Evolutionary conservation across 2,113 vertebrate species (phyloP).

Genomic region (Nycticebus coucang): DNA sequence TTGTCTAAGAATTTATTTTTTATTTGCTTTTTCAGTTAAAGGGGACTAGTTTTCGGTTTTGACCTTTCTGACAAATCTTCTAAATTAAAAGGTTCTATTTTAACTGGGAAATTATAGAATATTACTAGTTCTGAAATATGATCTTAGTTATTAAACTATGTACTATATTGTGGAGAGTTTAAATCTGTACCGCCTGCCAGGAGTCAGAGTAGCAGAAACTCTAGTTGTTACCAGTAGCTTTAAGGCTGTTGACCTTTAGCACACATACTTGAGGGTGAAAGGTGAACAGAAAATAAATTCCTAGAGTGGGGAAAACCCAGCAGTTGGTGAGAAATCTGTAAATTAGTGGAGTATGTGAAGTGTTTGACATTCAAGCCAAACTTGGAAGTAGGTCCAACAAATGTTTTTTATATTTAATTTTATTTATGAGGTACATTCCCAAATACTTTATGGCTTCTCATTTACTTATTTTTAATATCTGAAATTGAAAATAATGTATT

Average conservation of each 20-base stretch:
- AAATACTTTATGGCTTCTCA: not conserved
- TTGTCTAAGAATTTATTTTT: conserved; percentile 36
- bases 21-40: not conserved
- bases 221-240: conserved; percentile 49
- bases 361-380: conserved; percentile 84
- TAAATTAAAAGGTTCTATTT: conserved; percentile 80
- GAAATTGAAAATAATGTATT: conserved; percentile 18
- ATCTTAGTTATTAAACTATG: conserved; percentile 74
- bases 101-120: conserved; percentile 76
- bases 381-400: conserved; percentile 86
- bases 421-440: not conserved
- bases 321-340: conserved; percentile 83
- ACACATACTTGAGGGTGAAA: conserved; percentile 81
- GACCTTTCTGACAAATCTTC: conserved; percentile 73
- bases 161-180: conserved; percentile 27
- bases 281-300: conserved; percentile 88
- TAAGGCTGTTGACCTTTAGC: conserved; percentile 72
- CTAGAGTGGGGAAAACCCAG: conserved; percentile 51
- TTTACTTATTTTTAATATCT: not conserved
- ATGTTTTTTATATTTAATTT: conserved; percentile 60
- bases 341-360: conserved; percentile 75
- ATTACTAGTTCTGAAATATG: conserved; percentile 83
- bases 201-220: not conserved
- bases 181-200: not conserved
- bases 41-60: conserved; percentile 67